phyloP scores from a whole-genome alignment of 2,888 invertebrate genomes.

The Sepioteuthis lessoniana region DNA sequence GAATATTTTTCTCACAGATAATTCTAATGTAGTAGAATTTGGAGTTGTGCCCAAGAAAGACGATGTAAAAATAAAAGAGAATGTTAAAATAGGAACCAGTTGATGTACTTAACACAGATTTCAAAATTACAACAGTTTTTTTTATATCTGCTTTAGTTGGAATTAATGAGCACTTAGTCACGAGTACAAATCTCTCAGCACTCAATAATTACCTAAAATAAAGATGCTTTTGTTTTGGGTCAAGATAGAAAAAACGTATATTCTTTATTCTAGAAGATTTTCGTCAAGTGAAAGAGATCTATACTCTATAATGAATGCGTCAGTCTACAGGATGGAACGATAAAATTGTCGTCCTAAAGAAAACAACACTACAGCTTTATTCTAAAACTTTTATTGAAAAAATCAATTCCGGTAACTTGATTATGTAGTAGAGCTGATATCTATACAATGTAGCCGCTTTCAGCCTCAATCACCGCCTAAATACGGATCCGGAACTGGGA shows the following conservation, averaged over 20 bases:
- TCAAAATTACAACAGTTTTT: background rate
- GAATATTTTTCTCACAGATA: background rate
- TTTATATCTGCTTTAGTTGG: background rate
- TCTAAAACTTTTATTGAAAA: too few species aligned
- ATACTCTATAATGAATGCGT: background rate
- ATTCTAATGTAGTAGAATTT: background rate
- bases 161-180: background rate
- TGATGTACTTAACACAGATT: background rate
- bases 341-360: too few species aligned
- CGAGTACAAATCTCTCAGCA: background rate
- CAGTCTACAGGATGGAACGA: too few species aligned
- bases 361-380: too few species aligned
- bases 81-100: background rate
- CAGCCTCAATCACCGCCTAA: too few species aligned
- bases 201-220: background rate
- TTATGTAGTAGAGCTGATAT: too few species aligned
- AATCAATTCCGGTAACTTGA: too few species aligned
- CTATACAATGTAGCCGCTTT: too few species aligned
- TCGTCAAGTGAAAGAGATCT: too few species aligned
- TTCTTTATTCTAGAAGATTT: background rate
- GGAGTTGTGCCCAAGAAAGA: background rate
- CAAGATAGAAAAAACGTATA: background rate
- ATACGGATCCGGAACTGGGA: too few species aligned
- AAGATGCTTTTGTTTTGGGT: background rate
- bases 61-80: background rate